Evolutionary conservation across 30 jellyfish, hydroid and myxozoan species (phyloP).

Genomic region (Chrysaora quinquecirrha): DNA sequence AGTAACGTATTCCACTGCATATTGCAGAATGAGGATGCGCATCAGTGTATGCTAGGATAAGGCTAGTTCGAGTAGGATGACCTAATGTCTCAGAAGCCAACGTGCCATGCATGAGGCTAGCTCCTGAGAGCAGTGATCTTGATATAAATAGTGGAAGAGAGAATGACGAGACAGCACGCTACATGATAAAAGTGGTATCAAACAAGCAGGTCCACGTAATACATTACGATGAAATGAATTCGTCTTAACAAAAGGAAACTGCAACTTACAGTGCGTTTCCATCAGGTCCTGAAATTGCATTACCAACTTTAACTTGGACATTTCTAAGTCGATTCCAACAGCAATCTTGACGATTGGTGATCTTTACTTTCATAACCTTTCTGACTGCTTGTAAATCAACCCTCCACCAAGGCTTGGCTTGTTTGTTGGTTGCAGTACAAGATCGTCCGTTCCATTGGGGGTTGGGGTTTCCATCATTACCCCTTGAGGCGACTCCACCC

Average conservation of each 20-base stretch:
- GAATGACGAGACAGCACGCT: not conserved
- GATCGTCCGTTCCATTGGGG: not conserved
- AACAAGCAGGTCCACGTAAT: too few relatives aligned
- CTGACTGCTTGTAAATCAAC: conserved; percentile 22
- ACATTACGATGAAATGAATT: too few relatives aligned
- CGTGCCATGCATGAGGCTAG: not conserved
- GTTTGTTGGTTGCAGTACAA: conserved; percentile 9
- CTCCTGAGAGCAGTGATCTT: not conserved
- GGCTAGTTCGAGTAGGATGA: not conserved
- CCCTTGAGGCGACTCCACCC: not conserved
- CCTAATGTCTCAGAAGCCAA: not conserved
- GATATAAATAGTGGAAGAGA: not conserved
- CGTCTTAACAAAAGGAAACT: too few relatives aligned
- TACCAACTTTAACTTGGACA: conserved; percentile 26
- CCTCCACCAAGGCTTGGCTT: conserved; percentile 47
- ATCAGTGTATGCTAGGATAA: not conserved
- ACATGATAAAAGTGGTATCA: too few relatives aligned
- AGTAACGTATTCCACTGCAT: too few relatives aligned
- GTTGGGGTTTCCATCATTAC: conserved; percentile 25
- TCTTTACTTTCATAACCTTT: conserved; percentile 12
- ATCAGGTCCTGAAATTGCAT: conserved; percentile 1
- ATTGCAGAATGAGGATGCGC: too few relatives aligned
- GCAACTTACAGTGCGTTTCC: conserved; percentile 20
- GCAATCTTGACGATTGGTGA: conserved; percentile 55
- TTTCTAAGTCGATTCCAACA: conserved; percentile 39